Conservation (phyloP, 2,888 invertebrate species). For the Adineta ricciae region DNA sequence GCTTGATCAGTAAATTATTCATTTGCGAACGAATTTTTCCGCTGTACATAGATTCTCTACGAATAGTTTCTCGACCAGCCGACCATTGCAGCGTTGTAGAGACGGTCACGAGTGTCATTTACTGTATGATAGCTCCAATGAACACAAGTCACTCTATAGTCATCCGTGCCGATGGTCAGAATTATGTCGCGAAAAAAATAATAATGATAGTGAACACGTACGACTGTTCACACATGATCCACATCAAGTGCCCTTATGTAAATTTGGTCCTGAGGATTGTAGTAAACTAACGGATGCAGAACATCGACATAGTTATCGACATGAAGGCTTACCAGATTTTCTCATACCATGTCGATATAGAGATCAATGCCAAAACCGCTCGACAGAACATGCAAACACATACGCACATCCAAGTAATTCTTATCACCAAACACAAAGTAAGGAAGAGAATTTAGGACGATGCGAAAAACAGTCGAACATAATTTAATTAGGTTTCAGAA, state of each 20-base stretch:
- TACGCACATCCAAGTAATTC: not conserved
- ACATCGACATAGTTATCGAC: not conserved
- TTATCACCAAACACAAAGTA: not conserved
- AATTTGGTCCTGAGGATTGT: not conserved
- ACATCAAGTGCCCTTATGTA: not conserved
- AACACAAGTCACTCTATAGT: not conserved
- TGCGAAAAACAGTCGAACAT: too few relatives aligned
- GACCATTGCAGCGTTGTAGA: not conserved
- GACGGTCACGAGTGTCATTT: not conserved
- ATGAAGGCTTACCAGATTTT: not conserved
- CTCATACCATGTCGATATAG: not conserved
- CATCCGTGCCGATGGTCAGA: not conserved
- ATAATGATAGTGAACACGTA: not conserved
- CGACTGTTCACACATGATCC: not conserved
- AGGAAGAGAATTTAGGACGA: too few relatives aligned
- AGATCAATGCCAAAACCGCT: not conserved
- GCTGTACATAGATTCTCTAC: not conserved
- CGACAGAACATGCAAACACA: not conserved
- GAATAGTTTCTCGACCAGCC: not conserved
- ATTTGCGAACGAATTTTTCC: too few relatives aligned
- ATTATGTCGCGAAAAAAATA: not conserved
- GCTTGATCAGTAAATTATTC: not conserved
- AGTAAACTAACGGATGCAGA: not conserved
- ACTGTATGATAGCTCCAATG: not conserved
- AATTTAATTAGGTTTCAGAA: not conserved